These are phyloP conservation scores for Misgurnus anguillicaudatus DNA, from an alignment of 2,113 vertebrate species.

Conservation along the genomic window DNA sequence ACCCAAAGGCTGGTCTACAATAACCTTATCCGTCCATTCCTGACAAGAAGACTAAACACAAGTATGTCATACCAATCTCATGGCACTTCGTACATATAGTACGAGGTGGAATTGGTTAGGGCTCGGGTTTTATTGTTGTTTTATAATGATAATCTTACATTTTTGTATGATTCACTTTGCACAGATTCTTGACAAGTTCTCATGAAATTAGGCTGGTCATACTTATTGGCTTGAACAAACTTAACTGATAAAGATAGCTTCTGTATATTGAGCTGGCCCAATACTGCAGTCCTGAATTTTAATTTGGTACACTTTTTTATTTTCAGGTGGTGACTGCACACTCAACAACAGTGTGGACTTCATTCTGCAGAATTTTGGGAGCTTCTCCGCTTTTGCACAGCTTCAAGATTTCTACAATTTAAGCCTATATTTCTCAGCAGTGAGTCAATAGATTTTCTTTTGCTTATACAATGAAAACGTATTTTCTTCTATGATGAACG, in stretches of 20 bases:
- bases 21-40: background rate
- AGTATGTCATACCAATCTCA: background rate
- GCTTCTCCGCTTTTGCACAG: background rate
- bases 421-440: constrained; percentile 16
- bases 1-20: background rate
- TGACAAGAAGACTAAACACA: background rate
- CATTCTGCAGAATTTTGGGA: constrained; percentile 22
- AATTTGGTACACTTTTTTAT: background rate
- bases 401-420: background rate
- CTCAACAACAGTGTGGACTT: constrained; percentile 18
- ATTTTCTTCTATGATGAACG: too few relatives aligned
- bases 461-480: background rate
- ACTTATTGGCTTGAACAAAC: too few relatives aligned
- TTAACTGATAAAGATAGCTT: too few relatives aligned
- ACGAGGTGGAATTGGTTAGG: too few relatives aligned
- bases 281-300: background rate
- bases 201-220: too few relatives aligned
- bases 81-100: too few relatives aligned
- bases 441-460: background rate
- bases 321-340: constrained; percentile 21
- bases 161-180: too few relatives aligned
- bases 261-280: background rate
- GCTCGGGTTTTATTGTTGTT: too few relatives aligned
- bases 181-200: too few relatives aligned
- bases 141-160: too few relatives aligned